Evolutionary conservation across 2,888 invertebrate genomes (phyloP), one percentile per base, ranked within the genome.

Genomic region (Trichopoda pennipes): DNA sequence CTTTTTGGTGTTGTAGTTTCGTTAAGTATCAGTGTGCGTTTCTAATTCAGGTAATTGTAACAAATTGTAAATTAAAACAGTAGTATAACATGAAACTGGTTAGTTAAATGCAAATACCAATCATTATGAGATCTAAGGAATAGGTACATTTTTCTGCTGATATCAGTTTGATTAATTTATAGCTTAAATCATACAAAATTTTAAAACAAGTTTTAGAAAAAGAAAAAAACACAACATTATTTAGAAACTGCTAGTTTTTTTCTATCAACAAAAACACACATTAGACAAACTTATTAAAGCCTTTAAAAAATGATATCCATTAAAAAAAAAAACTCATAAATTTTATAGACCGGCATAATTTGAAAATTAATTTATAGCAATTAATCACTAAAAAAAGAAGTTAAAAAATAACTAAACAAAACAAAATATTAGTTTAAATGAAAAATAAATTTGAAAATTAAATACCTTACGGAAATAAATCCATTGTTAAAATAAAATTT

Each of bases 121-220:
- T 69, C 73, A 55, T n/a, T 63, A 42, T 28, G 38, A 49, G 58
- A 23, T 70, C 32, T 14, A n/a, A 42, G 28, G 23, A 32, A 63
- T 58, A 44, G 47, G 49, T 16, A 17, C 44, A 61, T 38, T 60
- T 17, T 21, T 32, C 32, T 74, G 17, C 49, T 47, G 49, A 49
- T 61, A 49, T 42, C 44, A 19, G 61, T 17, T 74, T 80, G 73
- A 80, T 80, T 74, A 74, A 74, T 74, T 80, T 80, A 80, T 74
- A 68, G 61, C 74, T 61, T 55, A 64, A 76, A 70, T 70, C 55
- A 63, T 51, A 70, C 28, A 73, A 69, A 74, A 61, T 56, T 61
- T 74, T 61, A 69, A n/a, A n/a, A 68, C 68, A 63, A 55, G 14
- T 60, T 51, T 53, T 53, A 16, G 21, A 23, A 17, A 73, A 53